phyloP scores from a whole-genome alignment of 2,797 vertebrate species.

The Acanthurus leucopareius region DNA sequence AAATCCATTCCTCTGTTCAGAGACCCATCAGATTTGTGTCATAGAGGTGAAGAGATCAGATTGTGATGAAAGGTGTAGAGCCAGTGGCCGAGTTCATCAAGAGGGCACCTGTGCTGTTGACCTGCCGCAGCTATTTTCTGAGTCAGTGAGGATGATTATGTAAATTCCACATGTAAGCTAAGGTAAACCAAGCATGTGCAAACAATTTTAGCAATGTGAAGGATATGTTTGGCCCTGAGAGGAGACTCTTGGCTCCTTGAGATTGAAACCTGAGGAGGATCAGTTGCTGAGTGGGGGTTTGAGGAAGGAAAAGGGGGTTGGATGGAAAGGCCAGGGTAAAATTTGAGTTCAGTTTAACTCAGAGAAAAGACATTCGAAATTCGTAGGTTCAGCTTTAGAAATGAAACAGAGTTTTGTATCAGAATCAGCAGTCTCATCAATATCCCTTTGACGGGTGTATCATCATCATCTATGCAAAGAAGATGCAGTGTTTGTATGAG shows the following conservation, averaged over 20 bases:
- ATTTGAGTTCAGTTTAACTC: slow-evolving; percentile 3
- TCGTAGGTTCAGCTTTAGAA: background rate
- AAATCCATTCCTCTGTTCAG: slow-evolving; percentile 37
- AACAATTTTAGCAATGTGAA: slow-evolving; percentile 49
- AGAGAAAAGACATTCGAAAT: background rate
- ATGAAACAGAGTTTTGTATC: background rate
- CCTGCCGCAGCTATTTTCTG: slow-evolving; percentile 54
- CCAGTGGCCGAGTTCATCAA: slow-evolving; percentile 23
- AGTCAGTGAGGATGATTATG: slow-evolving; percentile 48
- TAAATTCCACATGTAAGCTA: slow-evolving; percentile 43
- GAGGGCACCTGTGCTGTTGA: slow-evolving; percentile 54
- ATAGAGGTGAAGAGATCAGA: slow-evolving; percentile 30
- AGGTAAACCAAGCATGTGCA: slow-evolving; percentile 53
- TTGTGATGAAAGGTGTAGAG: slow-evolving; percentile 15
- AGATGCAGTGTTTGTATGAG: slow-evolving; percentile 12
- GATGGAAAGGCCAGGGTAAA: background rate
- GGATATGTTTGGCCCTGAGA: slow-evolving; percentile 35
- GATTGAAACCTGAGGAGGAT: slow-evolving; percentile 43
- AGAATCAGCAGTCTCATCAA: background rate
- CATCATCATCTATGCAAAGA: slow-evolving; percentile 36
- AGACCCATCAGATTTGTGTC: slow-evolving; percentile 17
- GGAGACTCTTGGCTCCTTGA: slow-evolving; percentile 33
- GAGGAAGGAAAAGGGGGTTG: background rate
- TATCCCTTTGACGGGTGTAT: slow-evolving; percentile 45
- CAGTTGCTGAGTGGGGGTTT: slow-evolving; percentile 2